Base-by-base conservation (phyloP, 2,797 vertebrate species). In the Furcifer pardalis region DNA sequence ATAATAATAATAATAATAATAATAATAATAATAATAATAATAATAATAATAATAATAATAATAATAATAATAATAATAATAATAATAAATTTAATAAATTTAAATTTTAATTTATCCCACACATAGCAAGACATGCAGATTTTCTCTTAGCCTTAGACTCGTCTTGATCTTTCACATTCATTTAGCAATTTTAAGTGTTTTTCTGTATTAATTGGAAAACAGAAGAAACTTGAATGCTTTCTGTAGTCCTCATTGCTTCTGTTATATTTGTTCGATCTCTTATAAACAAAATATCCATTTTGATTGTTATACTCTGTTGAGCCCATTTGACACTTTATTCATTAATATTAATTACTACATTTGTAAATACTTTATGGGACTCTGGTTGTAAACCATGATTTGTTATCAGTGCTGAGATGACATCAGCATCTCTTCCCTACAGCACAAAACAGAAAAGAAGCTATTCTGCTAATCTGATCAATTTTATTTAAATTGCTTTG, bases 261-360 rank as follows among this genome's bases (percentile, higher is more conserved):
- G 73, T 30, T 87, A 19, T 79, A 40, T 83, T 35, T 49, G n/a
- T 52, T 19, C n/a, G 87, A 89, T 89, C 9, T 1, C 35, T 21
- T 82, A 90, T 90, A 75, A 66, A 86, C 23, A 60, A 89, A 89
- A 87, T 86, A 69, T 92, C 68, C 68, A 27, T 85, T 91, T 85
- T 89, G 52, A 91, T 86, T 86, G n/a, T 73, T 91, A 90, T 86
- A 82, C n/a, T 89, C 84, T 88, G 77, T 81, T 84, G 88, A 84
- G 42, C 44, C 69, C 46, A 81, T 88, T 92, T 69, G 82, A 81
- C 27, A 84, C 79, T 92, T 90, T 27, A 66, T 91, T 90, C 62
- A 86, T 89, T 89, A 88, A 91, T 94, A 92, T 93, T 91, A 90
- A 93, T 93, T 89, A 86, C 27, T 85, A 25, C 3, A 52, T 90